Conservation (phyloP, 2,797 vertebrate species). For the Chiroxiphia lanceolata region DNA sequence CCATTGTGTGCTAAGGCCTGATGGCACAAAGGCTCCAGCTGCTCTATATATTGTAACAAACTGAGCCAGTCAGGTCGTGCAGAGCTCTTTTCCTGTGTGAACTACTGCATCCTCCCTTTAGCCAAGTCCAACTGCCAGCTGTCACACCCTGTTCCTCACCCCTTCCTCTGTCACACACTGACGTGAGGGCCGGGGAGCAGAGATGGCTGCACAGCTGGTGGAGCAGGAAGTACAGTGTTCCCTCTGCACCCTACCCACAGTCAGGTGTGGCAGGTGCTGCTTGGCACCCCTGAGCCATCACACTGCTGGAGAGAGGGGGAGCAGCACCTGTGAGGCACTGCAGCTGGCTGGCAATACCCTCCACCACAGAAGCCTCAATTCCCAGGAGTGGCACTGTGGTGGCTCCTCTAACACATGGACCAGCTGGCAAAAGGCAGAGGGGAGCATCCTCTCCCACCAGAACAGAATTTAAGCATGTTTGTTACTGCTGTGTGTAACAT, state of each 20-base stretch:
- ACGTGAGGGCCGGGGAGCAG: accelerated
- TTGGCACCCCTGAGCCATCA: neutral
- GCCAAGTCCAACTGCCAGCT: neutral
- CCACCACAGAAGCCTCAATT: accelerated
- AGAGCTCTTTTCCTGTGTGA: neutral
- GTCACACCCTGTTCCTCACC: neutral
- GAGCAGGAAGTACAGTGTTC: accelerated
- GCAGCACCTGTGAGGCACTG: accelerated
- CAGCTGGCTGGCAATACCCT: neutral
- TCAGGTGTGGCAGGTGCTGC: accelerated
- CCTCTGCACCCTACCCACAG: neutral
- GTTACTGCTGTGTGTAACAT: neutral
- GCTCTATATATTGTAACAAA: neutral
- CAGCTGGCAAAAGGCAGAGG: accelerated
- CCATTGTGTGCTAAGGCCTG: neutral
- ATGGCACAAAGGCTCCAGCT: neutral
- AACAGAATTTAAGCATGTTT: neutral
- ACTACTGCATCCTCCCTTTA: neutral
- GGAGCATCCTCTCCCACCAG: neutral
- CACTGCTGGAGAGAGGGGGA: neutral
- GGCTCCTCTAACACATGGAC: neutral
- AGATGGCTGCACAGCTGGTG: neutral
- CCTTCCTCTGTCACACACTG: accelerated
- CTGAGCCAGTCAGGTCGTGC: accelerated
- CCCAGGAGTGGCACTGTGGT: accelerated